phyloP scores from a whole-genome alignment of 2,797 vertebrate species.

The Anniella stebbinsi region DNA sequence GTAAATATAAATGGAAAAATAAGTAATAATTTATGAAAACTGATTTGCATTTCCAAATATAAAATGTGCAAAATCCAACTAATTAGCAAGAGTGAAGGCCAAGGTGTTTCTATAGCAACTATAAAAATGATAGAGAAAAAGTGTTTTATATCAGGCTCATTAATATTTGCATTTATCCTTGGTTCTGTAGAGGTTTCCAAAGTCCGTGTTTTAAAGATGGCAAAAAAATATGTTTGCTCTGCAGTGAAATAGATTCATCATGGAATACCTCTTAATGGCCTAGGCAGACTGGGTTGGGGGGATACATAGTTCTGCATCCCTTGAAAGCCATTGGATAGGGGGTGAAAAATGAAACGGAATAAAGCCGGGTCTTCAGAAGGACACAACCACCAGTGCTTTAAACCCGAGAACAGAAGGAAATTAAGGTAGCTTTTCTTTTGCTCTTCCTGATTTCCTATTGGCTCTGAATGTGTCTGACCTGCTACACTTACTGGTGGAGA shows the following conservation, averaged over 20 bases:
- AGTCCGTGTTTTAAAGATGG: conserved; percentile 70
- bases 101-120: conserved; percentile 87
- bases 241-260: conserved; percentile 64
- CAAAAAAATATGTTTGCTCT: conserved; percentile 67
- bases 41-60: conserved; percentile 92
- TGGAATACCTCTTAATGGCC: conserved; percentile 26
- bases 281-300: conserved; percentile 41
- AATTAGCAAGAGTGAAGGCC: conserved; percentile 84
- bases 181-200: conserved; percentile 77
- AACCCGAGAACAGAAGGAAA: conserved; percentile 36
- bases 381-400: conserved; percentile 18
- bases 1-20: conserved; percentile 86
- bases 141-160: conserved; percentile 80
- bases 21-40: conserved; percentile 92
- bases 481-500: background rate
- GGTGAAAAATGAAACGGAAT: conserved; percentile 33
- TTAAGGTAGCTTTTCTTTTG: conserved; percentile 51
- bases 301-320: conserved; percentile 41
- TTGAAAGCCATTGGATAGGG: conserved; percentile 58
- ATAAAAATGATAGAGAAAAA: conserved; percentile 83
- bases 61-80: conserved; percentile 87
- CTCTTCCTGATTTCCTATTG: conserved; percentile 45
- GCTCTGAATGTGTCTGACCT: conserved; percentile 35
- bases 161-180: conserved; percentile 78
- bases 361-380: background rate